Evolutionary conservation across 2,888 invertebrate species (phyloP).

Genomic region (Desoria tigrina): DNA sequence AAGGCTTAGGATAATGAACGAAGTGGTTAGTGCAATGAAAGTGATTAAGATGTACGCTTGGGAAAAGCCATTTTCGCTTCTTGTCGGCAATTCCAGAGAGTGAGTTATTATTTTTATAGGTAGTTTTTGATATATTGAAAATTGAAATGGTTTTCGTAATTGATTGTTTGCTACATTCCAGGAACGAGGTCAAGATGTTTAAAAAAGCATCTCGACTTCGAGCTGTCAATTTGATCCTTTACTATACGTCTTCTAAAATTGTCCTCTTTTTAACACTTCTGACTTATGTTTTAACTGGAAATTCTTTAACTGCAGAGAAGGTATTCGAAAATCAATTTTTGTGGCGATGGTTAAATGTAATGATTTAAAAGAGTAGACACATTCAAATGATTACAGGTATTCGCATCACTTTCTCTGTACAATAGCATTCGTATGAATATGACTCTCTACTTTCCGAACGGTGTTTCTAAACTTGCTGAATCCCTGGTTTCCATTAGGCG

Average conservation of each 20-base stretch:
- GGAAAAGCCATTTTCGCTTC: constrained; percentile 84
- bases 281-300: constrained; percentile 69
- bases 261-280: constrained; percentile 79
- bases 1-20: constrained; percentile 89
- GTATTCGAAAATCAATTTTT: no score
- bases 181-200: constrained; percentile 69
- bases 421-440: constrained; percentile 81
- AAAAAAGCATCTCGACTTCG: constrained; percentile 67
- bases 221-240: constrained; percentile 69
- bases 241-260: constrained; percentile 72
- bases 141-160: constrained; percentile 3
- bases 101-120: constrained; percentile 55
- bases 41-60: constrained; percentile 79
- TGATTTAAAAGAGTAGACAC: no score
- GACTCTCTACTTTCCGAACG: constrained; percentile 83
- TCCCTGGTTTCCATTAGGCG: constrained; percentile 73
- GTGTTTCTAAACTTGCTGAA: constrained; percentile 78
- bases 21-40: constrained; percentile 89
- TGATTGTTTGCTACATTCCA: no score
- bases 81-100: constrained; percentile 75
- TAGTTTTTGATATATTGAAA: no score
- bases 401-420: constrained; percentile 86
- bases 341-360: no score
- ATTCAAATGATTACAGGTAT: constrained; percentile 62
- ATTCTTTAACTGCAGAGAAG: constrained; percentile 69